A percentile compares a stretch with the other conserved stretches of the same genome.
phyloP scores from a whole-genome alignment of 2,888 invertebrate genomes.

The Endotricha flammealis region DNA sequence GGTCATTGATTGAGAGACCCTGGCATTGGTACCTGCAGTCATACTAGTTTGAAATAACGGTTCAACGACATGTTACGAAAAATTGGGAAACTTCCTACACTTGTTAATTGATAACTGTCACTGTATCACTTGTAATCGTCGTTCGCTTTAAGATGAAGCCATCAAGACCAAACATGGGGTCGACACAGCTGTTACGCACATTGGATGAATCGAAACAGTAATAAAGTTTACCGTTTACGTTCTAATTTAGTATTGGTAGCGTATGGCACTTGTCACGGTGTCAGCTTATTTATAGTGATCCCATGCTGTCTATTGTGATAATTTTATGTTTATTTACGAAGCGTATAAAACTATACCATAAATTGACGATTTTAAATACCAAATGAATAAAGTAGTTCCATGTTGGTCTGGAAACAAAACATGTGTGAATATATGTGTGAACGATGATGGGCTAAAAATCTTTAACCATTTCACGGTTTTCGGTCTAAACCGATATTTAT shows the following conservation, averaged over 20 bases:
- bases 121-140: constrained; percentile 26
- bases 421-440: no score
- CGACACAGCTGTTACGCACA: constrained; percentile 56
- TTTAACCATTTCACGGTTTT: no score
- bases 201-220: constrained; percentile 51
- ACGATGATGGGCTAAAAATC: no score
- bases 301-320: constrained; percentile 32
- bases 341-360: no score
- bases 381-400: no score
- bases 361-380: no score
- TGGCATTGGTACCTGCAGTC: constrained; percentile 25
- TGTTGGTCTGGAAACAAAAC: no score
- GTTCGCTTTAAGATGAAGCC: constrained; percentile 38
- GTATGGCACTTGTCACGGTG: constrained; percentile 57
- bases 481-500: no score
- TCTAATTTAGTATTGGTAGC: constrained; percentile 61
- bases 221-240: constrained; percentile 60
- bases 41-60: constrained; percentile 31
- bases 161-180: constrained; percentile 31
- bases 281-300: constrained; percentile 51
- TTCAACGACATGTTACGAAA: constrained; percentile 30
- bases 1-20: constrained; percentile 65
- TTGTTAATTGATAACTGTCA: constrained; percentile 29
- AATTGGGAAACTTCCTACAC: constrained; percentile 28
- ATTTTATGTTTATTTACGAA: constrained; percentile 13